Evolutionary conservation across 2,888 invertebrate species (phyloP), one percentile per base, ranked within the genome.

Genomic region (Megastigmus dorsalis): DNA sequence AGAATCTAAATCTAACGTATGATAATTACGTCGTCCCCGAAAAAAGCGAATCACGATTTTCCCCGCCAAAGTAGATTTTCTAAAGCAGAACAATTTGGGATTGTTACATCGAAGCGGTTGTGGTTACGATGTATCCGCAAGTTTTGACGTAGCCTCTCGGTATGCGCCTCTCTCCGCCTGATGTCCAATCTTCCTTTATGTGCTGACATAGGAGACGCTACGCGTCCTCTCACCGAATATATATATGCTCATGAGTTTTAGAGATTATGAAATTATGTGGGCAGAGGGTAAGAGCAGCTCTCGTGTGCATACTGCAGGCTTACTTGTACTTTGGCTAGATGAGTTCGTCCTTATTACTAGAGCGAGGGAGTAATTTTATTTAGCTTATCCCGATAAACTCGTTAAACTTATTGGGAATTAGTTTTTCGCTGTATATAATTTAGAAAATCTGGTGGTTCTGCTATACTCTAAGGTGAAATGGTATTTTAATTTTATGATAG

Each of bases 191-290:
- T 60, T 52, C 38, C 66, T 75, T 70, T 59, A 70, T 54, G 66
- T 18, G 30, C 45, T 26, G 10, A 15, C n/a, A 36, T 0, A 26
- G 38, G 23, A 65, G 36, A 41, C 18, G 48, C 59, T 41, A 33
- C 55, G 48, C 48, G 23, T 36, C 30, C 38, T n/a, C n/a, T n/a
- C n/a, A n/a, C n/a, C n/a, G n/a, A n/a, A n/a, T n/a, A n/a, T n/a
- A n/a, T n/a, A 70, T 38, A 70, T 50, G 54, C 54, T 70, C 33
- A 65, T 18, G 66, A 55, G 48, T 30, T 55, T 41, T 23, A 20
- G 48, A 28, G 66, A 75, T 75, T 62, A 68, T 43, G 36, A 68
- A 62, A 67, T 63, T 67, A 68, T 68, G 30, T 26, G 66, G 41
- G 41, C 33, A 36, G 33, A 30, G 5, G 9, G 20, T 26, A 9